Evolutionary conservation across 1,140 invertebrate species (phyloP), one percentile per base, ranked within the genome.

Genomic region (Pinna nobilis): DNA sequence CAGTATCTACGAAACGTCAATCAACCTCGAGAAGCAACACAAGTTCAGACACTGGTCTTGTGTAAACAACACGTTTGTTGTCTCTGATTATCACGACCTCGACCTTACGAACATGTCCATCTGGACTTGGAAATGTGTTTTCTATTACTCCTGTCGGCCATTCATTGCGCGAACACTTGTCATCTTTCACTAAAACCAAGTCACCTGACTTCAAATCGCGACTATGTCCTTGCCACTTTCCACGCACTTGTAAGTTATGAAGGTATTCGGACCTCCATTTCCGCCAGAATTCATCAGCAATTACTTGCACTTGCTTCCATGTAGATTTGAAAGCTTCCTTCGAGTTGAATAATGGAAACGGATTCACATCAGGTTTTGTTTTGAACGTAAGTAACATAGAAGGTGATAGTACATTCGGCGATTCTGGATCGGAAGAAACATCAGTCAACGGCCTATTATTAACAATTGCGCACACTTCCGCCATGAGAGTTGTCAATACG

Each of bases 261-360:
- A 82, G 44, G 60, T 82, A 82, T 28, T 68, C 35, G 18, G n/a
- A 15, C 35, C 61, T 73, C 78, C 80, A 80, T 15, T 44, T 32
- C 28, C 68, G 66, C 78, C 78, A 82, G 53, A 80, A 80, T 35
- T 60, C 35, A 61, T 82, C 57, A 7, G 78, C 49, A 5, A 82
- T 37, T 30, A 59, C 64, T 59, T 82, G 78, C 20, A 77, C 78
- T 3, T 69, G 68, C 49, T 59, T 61, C 80, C 76, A 80, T 59
- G 70, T 69, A 3, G 72, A 50, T 64, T 49, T 60, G 44, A 72
- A 74, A 50, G 74, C 74, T 23, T 77, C 75, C 7, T 64, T 51
- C 5, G 64, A 2, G 9, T 25, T 18, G 3, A 64, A 39, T 32
- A 32, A 28, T 11, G 6, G n/a, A 41, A 41, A 63, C 18, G 57